A percentile compares a stretch with the other conserved stretches of the same genome.
Evolutionary conservation across 2,113 vertebrate species (phyloP).

Genomic region (Sturnira hondurensis): DNA sequence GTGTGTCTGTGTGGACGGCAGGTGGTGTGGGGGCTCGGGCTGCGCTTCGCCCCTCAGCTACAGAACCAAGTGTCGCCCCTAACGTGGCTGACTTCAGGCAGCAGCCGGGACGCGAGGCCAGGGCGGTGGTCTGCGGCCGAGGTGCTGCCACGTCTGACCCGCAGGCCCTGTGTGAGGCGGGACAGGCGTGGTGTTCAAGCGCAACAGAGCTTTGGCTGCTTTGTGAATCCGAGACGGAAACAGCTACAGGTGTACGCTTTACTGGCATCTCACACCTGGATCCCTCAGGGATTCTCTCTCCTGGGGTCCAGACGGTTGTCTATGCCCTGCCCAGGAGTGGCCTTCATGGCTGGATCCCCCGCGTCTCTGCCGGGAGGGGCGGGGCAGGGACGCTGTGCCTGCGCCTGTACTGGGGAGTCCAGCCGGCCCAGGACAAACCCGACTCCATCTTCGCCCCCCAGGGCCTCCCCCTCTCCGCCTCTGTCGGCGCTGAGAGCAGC

Average conservation of each 20-base stretch:
- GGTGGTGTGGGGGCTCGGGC: neutral
- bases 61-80: neutral
- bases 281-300: neutral
- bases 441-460: neutral
- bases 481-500: neutral
- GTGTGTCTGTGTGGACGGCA: neutral
- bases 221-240: neutral
- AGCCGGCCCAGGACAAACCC: neutral
- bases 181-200: neutral
- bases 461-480: neutral
- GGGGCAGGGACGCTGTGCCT: accelerated
- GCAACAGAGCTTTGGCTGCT: no score
- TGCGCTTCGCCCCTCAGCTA: neutral
- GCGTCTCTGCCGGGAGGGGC: no score
- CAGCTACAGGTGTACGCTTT: no score
- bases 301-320: neutral
- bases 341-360: accelerated
- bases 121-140: neutral
- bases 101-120: neutral
- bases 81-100: accelerated
- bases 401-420: neutral
- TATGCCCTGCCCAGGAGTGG: accelerated
- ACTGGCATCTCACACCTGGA: accelerated
- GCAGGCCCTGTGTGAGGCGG: neutral
- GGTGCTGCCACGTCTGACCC: neutral